Evolutionary conservation across 2,888 invertebrate species (phyloP).

Genomic region (Allophyes oxyacanthae): DNA sequence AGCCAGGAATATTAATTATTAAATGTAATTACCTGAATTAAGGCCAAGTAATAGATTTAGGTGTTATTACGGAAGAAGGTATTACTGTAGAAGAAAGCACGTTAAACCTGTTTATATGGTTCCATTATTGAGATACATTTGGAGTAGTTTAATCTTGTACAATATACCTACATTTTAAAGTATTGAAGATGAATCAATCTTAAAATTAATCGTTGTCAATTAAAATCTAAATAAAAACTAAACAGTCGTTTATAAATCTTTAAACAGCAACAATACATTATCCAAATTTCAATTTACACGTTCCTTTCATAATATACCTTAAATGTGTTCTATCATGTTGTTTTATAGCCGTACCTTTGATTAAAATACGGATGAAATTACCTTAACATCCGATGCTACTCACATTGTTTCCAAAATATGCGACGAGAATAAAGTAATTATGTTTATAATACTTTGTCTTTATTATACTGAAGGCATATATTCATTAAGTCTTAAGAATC

Average conservation of each 20-base stretch:
- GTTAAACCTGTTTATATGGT: no score
- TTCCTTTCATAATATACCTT: constrained; percentile 38
- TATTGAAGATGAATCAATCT: no score
- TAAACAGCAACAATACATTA: constrained; percentile 29
- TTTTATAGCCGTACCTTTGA: constrained; percentile 53
- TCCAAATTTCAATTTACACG: constrained; percentile 46
- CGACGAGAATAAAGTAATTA: constrained; percentile 49
- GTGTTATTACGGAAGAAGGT: background rate
- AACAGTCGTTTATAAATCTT: constrained; percentile 20
- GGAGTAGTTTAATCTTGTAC: no score
- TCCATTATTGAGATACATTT: no score
- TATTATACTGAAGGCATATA: constrained; percentile 35
- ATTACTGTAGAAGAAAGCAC: no score
- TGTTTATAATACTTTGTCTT: constrained; percentile 48
- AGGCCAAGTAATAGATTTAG: constrained; percentile 22
- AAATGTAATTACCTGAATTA: constrained; percentile 41
- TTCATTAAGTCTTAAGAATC: constrained; percentile 42
- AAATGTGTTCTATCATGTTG: constrained; percentile 47
- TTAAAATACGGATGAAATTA: constrained; percentile 57
- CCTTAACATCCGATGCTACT: constrained; percentile 48
- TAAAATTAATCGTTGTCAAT: constrained; percentile 2
- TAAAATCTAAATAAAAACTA: constrained; percentile 5
- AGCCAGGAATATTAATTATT: constrained; percentile 49
- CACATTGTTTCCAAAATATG: constrained; percentile 55
- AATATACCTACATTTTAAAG: no score